phyloP scores from a whole-genome alignment of 92 coral and sea anemone species.

The Virgularia gustaviana region DNA sequence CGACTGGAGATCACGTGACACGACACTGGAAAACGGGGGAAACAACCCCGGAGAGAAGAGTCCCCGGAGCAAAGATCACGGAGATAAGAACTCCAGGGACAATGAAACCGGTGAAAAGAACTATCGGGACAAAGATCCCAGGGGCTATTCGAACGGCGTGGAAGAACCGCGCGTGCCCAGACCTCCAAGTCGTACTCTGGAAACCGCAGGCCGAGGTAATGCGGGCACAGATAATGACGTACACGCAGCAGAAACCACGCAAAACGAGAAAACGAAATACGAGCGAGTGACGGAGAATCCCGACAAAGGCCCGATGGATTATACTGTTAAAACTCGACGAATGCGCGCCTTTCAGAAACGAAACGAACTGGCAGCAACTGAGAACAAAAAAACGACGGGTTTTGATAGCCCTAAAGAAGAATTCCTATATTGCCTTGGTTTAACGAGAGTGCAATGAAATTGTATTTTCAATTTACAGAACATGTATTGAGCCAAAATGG shows the following conservation, averaged over 20 bases:
- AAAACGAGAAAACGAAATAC: neutral
- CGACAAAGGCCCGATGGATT: constrained; percentile 4
- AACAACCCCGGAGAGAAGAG: too few relatives aligned
- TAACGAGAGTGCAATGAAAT: constrained; percentile 24
- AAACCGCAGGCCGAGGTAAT: constrained; percentile 20
- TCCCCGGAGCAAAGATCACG: too few relatives aligned
- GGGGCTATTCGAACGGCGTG: neutral
- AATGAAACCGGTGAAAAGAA: neutral
- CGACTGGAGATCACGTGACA: constrained; percentile 10
- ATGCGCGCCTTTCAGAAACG: constrained; percentile 25
- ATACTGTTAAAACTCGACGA: constrained; percentile 22
- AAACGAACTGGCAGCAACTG: neutral
- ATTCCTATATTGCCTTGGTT: constrained; percentile 28
- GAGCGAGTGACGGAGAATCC: neutral
- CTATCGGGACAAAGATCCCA: neutral
- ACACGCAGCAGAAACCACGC: neutral
- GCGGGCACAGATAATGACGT: neutral
- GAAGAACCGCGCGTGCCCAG: neutral
- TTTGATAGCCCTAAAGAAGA: constrained; percentile 32
- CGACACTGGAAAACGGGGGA: neutral
- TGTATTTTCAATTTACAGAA: too few relatives aligned
- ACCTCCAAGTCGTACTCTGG: neutral
- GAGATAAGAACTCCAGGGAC: too few relatives aligned
- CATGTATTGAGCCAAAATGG: too few relatives aligned
- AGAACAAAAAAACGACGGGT: constrained; percentile 9